Percentiles rank a stretch among this genome's conserved stretches.
Conservation (phyloP, 1,140 invertebrate genomes). For the Asobara japonica region DNA sequence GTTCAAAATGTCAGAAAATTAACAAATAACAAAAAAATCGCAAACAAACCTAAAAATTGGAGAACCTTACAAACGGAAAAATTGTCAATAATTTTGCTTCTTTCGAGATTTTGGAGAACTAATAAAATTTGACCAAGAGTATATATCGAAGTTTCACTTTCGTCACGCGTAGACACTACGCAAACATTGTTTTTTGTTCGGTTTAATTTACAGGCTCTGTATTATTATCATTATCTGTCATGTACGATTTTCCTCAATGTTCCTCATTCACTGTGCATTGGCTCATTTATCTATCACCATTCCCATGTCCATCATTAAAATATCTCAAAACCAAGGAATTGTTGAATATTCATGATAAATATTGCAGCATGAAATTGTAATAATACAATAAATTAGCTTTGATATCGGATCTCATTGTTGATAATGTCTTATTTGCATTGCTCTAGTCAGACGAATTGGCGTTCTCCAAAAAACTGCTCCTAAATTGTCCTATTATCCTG, state of each 20-base stretch:
- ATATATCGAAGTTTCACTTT: too few relatives aligned
- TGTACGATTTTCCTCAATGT: not conserved
- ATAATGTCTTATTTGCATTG: constrained; percentile 8
- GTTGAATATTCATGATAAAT: constrained; percentile 17
- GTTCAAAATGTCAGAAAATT: too few relatives aligned
- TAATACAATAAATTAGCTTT: constrained; percentile 22
- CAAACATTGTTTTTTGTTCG: not conserved
- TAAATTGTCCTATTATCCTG: not conserved
- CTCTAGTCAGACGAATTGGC: constrained; percentile 3
- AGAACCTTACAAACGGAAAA: too few relatives aligned
- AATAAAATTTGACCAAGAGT: too few relatives aligned
- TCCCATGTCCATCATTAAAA: too few relatives aligned
- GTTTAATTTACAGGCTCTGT: not conserved
- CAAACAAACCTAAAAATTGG: too few relatives aligned
- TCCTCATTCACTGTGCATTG: not conserved
- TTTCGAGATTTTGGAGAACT: too few relatives aligned
- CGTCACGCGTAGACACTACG: too few relatives aligned
- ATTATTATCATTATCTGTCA: not conserved
- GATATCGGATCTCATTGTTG: constrained; percentile 15
- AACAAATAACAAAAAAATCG: too few relatives aligned
- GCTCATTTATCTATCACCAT: not conserved
- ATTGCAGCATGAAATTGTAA: constrained; percentile 15
- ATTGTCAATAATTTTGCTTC: too few relatives aligned
- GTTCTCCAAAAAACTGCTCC: constrained; percentile 13
- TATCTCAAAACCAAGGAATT: not conserved